Conservation (phyloP, 2,888 invertebrate species). For the Cosmia pyralina region DNA sequence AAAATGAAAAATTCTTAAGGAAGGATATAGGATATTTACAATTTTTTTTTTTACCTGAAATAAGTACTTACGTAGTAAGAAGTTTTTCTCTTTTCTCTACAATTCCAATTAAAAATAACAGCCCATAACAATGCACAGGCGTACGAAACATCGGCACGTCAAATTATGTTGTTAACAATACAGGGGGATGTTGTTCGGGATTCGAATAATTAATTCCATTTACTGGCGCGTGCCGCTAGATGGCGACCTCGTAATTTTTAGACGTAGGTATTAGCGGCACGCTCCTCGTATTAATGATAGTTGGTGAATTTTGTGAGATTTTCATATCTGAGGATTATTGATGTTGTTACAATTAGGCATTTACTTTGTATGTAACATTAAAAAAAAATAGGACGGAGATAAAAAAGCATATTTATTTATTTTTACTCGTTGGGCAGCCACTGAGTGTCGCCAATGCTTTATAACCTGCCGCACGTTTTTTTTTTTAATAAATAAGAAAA, state of each 20-base stretch:
- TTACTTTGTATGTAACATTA: background rate
- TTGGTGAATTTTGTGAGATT: slow-evolving; percentile 10
- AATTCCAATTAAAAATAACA: slow-evolving; percentile 46
- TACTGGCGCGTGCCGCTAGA: slow-evolving; percentile 77
- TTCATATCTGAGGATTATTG: background rate
- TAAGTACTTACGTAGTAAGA: no score
- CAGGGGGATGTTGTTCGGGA: slow-evolving; percentile 65
- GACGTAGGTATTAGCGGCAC: slow-evolving; percentile 66
- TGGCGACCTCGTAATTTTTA: slow-evolving; percentile 64
- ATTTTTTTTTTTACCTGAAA: no score
- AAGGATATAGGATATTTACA: no score
- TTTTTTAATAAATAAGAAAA: background rate
- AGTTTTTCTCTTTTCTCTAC: background rate
- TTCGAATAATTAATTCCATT: slow-evolving; percentile 80
- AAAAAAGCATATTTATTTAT: background rate
- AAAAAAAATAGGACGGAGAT: no score
- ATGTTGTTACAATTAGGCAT: background rate
- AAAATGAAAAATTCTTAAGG: no score
- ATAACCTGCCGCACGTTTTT: background rate
- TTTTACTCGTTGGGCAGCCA: background rate
- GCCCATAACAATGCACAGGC: slow-evolving; percentile 26
- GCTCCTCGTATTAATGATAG: slow-evolving; percentile 53
- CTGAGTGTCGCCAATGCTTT: background rate
- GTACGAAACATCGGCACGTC: slow-evolving; percentile 70
- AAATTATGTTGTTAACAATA: slow-evolving; percentile 75